Evolutionary conservation across 2,113 vertebrate genomes (phyloP).

Genomic region (Rhinolophus ferrumequinum): DNA sequence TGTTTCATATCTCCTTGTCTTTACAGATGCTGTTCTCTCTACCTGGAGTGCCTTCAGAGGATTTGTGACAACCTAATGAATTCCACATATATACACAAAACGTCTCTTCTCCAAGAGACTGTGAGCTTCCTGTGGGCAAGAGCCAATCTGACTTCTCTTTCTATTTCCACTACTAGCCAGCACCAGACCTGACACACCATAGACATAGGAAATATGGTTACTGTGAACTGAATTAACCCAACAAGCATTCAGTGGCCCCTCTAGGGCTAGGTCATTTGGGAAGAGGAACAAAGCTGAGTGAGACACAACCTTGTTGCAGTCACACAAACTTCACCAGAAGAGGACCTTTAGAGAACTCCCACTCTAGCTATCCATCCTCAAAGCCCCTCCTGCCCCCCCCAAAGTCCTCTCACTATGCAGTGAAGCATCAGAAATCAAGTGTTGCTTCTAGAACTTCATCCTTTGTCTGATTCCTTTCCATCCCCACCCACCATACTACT

Average conservation of each 20-base stretch:
- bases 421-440: not conserved
- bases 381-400: not conserved
- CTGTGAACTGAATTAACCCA: not conserved
- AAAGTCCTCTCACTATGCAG: not conserved
- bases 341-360: not conserved
- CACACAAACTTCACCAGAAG: not conserved
- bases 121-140: not conserved
- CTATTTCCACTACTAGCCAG: not conserved
- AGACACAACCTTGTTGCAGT: not conserved
- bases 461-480: not conserved
- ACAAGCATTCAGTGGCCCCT: not conserved
- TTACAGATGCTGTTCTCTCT: not conserved
- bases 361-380: not conserved
- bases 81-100: not conserved
- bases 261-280: not conserved
- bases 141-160: not conserved
- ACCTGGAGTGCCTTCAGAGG: not conserved
- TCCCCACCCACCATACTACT: not conserved
- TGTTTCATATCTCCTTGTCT: not conserved
- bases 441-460: not conserved
- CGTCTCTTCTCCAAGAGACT: not conserved
- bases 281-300: not conserved
- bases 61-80: not conserved
- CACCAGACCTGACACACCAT: not conserved
- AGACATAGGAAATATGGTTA: not conserved